Evolutionary conservation across 35 echinoderm and acorn worm species (phyloP).

Genomic region (Strongylocentrotus purpuratus): DNA sequence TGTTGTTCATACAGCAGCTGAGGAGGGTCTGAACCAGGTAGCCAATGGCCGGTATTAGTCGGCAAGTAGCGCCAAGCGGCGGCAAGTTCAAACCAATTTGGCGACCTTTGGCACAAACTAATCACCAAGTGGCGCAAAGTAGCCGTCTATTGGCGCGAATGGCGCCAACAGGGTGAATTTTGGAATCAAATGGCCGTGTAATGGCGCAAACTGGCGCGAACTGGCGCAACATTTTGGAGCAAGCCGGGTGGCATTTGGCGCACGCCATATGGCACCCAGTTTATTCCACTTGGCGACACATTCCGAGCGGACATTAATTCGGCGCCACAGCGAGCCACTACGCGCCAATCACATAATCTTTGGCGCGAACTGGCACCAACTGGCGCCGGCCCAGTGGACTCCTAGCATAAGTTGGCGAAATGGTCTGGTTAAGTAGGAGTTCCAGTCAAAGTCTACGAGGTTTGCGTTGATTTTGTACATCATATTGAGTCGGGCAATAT

Average conservation of each 20-base stretch:
- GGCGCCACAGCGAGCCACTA: conserved; percentile 53
- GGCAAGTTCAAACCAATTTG: background rate
- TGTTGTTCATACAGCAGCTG: too few species aligned
- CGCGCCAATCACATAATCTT: conserved; percentile 52
- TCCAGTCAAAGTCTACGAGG: too few species aligned
- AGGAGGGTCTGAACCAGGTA: too few species aligned
- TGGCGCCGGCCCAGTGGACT: conserved; percentile 46
- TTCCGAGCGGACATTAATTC: conserved; percentile 51
- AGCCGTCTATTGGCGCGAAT: conserved; percentile 20
- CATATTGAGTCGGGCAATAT: too few species aligned
- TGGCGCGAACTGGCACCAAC: conserved; percentile 49
- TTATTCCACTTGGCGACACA: conserved; percentile 57
- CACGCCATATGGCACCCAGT: conserved; percentile 50
- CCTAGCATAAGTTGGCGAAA: conserved; percentile 52
- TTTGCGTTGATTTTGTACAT: too few species aligned
- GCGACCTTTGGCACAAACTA: conserved; percentile 35
- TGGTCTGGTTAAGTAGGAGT: too few species aligned
- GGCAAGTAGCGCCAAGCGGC: conserved; percentile 26
- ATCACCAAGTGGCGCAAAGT: conserved; percentile 30
- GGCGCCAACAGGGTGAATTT: conserved; percentile 33
- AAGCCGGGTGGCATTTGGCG: conserved; percentile 51
- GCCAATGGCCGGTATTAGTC: too few species aligned
- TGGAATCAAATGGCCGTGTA: conserved; percentile 55
- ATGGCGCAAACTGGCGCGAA: conserved; percentile 51
- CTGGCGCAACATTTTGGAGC: conserved; percentile 43